Base-by-base conservation (phyloP, 1,140 invertebrate genomes). In the Bombus confusus region DNA sequence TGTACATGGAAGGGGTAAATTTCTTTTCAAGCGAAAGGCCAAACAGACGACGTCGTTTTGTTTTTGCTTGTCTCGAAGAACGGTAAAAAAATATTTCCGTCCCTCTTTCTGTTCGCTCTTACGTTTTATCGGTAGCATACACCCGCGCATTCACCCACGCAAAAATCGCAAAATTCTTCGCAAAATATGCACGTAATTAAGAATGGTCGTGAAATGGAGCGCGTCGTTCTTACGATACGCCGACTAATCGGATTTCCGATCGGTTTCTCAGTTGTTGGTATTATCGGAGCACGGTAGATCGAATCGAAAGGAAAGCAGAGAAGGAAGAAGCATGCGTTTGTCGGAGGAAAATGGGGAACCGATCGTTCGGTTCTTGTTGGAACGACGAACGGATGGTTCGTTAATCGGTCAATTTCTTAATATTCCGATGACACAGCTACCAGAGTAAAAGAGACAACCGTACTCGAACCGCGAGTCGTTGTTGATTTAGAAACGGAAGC, bases 151-250 rank as follows among this genome's bases (percentile, higher is more conserved):
- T 88, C 89, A 90, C 72, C 81, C 90, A 88, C 69, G 87, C 87
- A 91, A 91, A 91, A 91, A 91, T 91, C 90, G 85, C 87, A 91
- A 91, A 91, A 90, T 90, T 86, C 75, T 52, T 39, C 87, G 84
- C 80, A 90, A 90, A 90, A 89, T 84, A 79, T 52, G 47, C 79
- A 78, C 88, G 85, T 78, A 66, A 79, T 82, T 82, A 74, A 47
- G 75, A 34, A 52, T 64, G 18, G 34, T 34, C 34, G 80, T 64
- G 83, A 64, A 71, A 41, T 25, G 87, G 72, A 47, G 74, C 47
- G 80, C 80, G 72, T 41, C 28, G 68, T 80, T 72, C 43, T 10
- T 64, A 39, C 64, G 66, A 4, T 4, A 41, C 47, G 37, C n/a
- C 62, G 5, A 9, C 28, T 43, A 52, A 62, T 85, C 83, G 64